Evolutionary conservation across 2,113 vertebrate species (phyloP), one percentile per base, ranked within the genome.

Genomic region (Gadus macrocephalus): DNA sequence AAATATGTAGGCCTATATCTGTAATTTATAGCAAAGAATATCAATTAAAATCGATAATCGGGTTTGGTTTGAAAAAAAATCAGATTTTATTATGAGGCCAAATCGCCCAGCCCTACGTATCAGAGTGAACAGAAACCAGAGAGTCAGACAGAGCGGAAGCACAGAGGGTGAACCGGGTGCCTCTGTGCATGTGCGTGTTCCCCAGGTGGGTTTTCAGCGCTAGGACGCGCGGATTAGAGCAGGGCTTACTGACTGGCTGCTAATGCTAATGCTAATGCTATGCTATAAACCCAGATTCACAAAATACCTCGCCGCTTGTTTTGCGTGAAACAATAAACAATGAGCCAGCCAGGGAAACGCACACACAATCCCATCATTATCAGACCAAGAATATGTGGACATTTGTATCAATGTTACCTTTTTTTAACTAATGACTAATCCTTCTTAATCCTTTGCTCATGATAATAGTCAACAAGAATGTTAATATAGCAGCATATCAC

Each of bases 281-380:
- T 35, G 8, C 20, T 69, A 65, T 81, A 77, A 80, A 78, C 53
- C 66, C 66, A 56, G 56, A 35, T 80, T 81, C 66, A 59, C 7
- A 64, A 35, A 73, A 86, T 78, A 78, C 78, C 59, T 73, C 3
- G 16, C 72, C 75, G 66, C 65, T 80, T 77, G 70, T 62, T 68
- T 62, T 68, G 25, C 74, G 62, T 72, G 80, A 64, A 89, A 86
- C 81, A 83, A 84, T 79, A 81, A 74, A 86, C 85, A 86, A 86
- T 83, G 75, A 79, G 28, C 22, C 27, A 56, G 20, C 12, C 66
- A 0, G 17, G 27, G 68, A 66, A 58, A 14, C 5, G 6, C 6
- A 38, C 17, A 25, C 19, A 68, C 70, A 74, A 60, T 42, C 38
- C 38, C 38, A 49, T 49, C 42, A 49, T 49, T 49, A 49, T 14